Percentiles rank a stretch among this genome's conserved stretches.
Conservation (phyloP, 2,113 vertebrate genomes). For the Apodemus speciosus region DNA sequence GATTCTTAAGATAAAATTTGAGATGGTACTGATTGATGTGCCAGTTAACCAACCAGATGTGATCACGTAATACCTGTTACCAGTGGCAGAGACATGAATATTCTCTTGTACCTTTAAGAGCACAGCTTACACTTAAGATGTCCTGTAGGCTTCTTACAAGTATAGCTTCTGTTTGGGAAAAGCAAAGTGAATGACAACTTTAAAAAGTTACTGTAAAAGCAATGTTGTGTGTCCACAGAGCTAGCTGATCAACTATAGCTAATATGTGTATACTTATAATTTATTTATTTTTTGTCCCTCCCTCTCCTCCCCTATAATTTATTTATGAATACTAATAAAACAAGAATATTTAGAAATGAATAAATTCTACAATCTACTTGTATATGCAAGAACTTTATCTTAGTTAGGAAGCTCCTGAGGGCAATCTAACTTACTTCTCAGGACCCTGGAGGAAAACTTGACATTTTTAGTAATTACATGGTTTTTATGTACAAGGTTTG, state of each 20-base stretch:
- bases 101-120: not conserved
- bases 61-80: not conserved
- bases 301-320: no score
- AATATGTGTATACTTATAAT: not conserved
- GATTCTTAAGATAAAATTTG: not conserved
- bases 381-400: not conserved
- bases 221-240: no score
- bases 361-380: not conserved
- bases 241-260: not conserved
- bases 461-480: constrained; percentile 1
- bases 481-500: not conserved
- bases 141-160: not conserved
- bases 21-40: not conserved
- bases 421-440: not conserved
- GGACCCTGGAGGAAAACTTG: not conserved
- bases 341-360: not conserved
- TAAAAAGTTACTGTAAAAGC: not conserved
- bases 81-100: not conserved
- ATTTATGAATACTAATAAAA: not conserved
- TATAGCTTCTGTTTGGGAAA: not conserved
- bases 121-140: not conserved
- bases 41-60: not conserved
- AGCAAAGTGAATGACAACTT: not conserved
- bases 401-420: not conserved
- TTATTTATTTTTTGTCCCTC: no score